Evolutionary conservation across 2,113 vertebrate genomes (phyloP).

Genomic region (Camelus bactrianus): DNA sequence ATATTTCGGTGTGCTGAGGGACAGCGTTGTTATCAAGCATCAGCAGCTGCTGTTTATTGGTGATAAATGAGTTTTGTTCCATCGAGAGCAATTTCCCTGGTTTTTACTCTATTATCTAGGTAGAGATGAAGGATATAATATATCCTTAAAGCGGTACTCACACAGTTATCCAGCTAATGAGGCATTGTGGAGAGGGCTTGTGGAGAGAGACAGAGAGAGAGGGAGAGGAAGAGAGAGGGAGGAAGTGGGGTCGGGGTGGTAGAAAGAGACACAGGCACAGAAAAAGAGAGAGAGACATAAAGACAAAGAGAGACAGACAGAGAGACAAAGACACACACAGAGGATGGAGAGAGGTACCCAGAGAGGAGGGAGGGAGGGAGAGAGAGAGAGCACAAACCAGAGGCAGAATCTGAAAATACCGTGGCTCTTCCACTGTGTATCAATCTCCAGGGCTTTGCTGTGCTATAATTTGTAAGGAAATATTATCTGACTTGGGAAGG

Average conservation of each 20-base stretch:
- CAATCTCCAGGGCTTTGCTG: neutral
- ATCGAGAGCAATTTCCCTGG: conserved; percentile 68
- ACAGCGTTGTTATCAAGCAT: conserved; percentile 58
- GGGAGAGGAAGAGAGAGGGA: too few species aligned
- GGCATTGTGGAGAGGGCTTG: neutral
- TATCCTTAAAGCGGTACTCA: conserved; percentile 61
- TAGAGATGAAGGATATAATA: conserved; percentile 61
- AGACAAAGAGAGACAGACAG: neutral
- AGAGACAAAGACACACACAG: neutral
- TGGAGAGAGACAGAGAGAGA: neutral
- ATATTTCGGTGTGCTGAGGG: conserved; percentile 60
- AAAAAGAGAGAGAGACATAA: neutral
- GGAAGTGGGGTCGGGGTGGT: neutral
- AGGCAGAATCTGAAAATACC: conserved; percentile 2
- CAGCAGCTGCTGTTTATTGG: conserved; percentile 67
- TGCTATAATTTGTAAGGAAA: conserved; percentile 52
- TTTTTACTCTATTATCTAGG: conserved; percentile 71
- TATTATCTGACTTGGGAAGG: neutral
- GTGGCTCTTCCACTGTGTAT: neutral
- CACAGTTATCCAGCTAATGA: conserved; percentile 43
- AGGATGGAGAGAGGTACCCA: neutral
- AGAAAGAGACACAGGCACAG: neutral
- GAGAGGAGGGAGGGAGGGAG: too few species aligned
- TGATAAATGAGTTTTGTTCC: conserved; percentile 76
- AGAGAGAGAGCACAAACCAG: neutral